Evolutionary conservation across 2,113 vertebrate species (phyloP), one percentile per base, ranked within the genome.

Genomic region (Menidia beryllina): DNA sequence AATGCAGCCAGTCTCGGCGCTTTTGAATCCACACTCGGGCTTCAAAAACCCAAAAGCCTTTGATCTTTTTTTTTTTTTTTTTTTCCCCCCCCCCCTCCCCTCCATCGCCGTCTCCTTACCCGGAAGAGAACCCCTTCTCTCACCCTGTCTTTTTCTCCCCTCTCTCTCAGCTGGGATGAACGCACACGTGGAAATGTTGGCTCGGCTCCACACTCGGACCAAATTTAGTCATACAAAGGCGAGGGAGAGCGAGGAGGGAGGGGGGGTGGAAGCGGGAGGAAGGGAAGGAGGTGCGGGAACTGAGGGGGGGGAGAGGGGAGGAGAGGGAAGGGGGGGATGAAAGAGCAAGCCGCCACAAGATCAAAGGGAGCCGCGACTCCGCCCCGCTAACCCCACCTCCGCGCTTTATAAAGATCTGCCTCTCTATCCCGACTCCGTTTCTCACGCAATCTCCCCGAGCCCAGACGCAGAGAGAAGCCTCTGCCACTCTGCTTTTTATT

Each of bases 201-300:
- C 96, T 86, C 86, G 72, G 84, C 90, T 96, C 96, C 96, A 96
- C 88, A 89, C 94, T 94, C 94, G 92, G 92, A 91, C 96, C 96
- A 96, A 96, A 97, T 97, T 96, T 98, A 96, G 96, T 96, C 96
- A 95, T 95, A 97, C 96, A 97, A 97, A 97, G 96, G 93, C 92
- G 84, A 92, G 91, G 89, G 88, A 69, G 92, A 61, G 85, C 21
- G 78, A 62, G 89, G 82, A 70, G 77, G 53, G 59, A 0, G 8
- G 26, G 30, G n/a, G 34, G 26, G 56, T 5, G 74, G 23, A 21
- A 17, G 38, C 65, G 43, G 26, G 56, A 5, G 74, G 23, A 21
- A 14, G 38, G 72, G 49, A 17, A 62, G 52, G 77, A 54, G 91
- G 92, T 88, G 94, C 49, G 8, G 75, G 53, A 34, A 73, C 86